Percentiles rank a stretch among this genome's conserved stretches.
Conservation (phyloP, 2,888 invertebrate species). For the Nemotelus nigrinus region DNA sequence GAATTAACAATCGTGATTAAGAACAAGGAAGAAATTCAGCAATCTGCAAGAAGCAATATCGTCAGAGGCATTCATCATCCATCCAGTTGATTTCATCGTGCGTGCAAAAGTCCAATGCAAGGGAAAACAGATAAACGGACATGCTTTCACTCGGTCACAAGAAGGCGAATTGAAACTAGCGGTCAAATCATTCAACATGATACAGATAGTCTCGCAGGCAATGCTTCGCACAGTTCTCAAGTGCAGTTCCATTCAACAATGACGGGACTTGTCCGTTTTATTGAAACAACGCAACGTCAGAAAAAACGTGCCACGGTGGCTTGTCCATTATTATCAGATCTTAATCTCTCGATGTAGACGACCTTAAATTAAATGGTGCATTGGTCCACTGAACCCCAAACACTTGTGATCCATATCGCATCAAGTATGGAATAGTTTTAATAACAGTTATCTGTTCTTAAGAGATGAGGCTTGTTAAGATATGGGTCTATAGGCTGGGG, state of each 20-base stretch:
- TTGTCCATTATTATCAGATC: background rate
- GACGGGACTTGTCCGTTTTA: background rate
- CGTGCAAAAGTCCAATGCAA: too few relatives aligned
- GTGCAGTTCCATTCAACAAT: background rate
- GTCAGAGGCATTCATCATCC: background rate
- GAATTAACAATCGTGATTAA: conserved; percentile 5
- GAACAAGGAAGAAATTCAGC: background rate
- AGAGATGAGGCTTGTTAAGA: background rate
- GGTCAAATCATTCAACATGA: background rate
- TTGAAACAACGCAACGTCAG: background rate
- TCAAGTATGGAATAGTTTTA: background rate
- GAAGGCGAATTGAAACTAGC: background rate
- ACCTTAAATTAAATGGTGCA: conserved; percentile 22
- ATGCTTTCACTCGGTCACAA: background rate
- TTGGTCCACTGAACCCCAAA: conserved; percentile 26
- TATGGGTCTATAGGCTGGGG: too few relatives aligned
- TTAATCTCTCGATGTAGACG: background rate
- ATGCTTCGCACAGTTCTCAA: conserved; percentile 18
- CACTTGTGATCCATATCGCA: conserved; percentile 4
- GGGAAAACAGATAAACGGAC: too few relatives aligned
- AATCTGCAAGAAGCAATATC: background rate
- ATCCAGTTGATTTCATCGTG: too few relatives aligned
- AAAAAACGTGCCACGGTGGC: background rate
- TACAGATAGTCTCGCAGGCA: background rate
- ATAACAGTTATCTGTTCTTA: conserved; percentile 10